Evolutionary conservation across 2,888 invertebrate species (phyloP).

Genomic region (Chorisops tibialis): DNA sequence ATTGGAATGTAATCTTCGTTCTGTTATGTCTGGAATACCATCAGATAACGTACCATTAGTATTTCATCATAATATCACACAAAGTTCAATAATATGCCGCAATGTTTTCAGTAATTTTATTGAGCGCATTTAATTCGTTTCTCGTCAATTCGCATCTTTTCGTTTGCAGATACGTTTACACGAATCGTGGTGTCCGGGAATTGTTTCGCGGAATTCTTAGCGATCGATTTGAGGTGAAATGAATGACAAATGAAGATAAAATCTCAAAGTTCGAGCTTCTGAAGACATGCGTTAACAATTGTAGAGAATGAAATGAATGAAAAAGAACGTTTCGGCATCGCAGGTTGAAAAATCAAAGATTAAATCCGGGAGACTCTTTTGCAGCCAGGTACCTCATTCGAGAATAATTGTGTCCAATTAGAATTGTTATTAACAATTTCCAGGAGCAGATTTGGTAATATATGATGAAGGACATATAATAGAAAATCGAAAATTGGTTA

Average conservation of each 20-base stretch:
- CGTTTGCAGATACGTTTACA: conserved; percentile 45
- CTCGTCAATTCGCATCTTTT: background rate
- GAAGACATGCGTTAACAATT: no score
- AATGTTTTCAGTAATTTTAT: conserved; percentile 68
- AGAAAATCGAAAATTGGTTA: conserved; percentile 75
- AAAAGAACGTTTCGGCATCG: conserved; percentile 39
- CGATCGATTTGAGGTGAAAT: no score
- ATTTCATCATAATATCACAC: conserved; percentile 79
- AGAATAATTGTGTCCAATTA: conserved; percentile 4
- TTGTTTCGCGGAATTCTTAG: conserved; percentile 93
- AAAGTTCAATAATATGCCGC: conserved; percentile 79
- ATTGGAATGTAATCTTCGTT: no score
- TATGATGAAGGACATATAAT: conserved; percentile 91
- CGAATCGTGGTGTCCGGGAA: conserved; percentile 76
- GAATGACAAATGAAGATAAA: no score
- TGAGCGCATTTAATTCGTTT: background rate
- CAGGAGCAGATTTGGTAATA: conserved; percentile 76
- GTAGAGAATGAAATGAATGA: no score
- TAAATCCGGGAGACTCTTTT: conserved; percentile 45
- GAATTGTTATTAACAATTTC: no score
- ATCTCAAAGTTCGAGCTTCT: no score
- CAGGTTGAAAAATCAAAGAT: conserved; percentile 50
- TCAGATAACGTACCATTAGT: no score
- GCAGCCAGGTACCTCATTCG: conserved; percentile 43
- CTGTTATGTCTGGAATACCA: no score